phyloP scores from a whole-genome alignment of 2,113 vertebrate genomes.

The Microcebus jonahi region DNA sequence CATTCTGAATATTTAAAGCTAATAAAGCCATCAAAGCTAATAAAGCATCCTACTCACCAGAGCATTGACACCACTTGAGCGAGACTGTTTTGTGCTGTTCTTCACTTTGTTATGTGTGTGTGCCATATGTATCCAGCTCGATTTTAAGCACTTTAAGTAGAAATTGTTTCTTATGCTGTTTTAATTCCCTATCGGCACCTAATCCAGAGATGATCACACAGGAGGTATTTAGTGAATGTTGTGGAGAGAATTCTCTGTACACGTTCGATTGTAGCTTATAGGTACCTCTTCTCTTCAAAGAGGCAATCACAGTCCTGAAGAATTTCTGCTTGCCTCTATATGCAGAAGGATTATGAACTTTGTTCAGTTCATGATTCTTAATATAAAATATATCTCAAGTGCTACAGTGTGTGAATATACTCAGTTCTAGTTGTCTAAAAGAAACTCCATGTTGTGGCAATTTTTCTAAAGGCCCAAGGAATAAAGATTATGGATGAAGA shows the following conservation, averaged over 20 bases:
- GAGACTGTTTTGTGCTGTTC: neutral
- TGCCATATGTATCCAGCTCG: neutral
- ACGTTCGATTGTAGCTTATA: neutral
- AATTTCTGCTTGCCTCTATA: neutral
- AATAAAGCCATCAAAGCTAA: too few species aligned
- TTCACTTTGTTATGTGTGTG: neutral
- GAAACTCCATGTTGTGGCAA: neutral
- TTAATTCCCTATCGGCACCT: neutral
- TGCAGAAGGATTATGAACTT: neutral
- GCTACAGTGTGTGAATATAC: neutral
- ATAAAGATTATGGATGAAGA: neutral
- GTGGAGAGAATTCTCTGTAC: neutral
- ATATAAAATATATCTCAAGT: neutral
- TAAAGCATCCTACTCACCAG: neutral
- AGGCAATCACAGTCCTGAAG: neutral
- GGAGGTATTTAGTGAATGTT: neutral
- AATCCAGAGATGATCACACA: neutral
- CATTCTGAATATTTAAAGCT: neutral
- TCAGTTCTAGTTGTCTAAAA: neutral
- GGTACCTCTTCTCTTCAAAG: neutral
- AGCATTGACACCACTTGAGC: neutral
- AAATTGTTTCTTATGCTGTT: neutral
- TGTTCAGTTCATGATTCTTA: neutral
- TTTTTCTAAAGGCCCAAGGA: neutral
- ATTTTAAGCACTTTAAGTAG: neutral